Conservation (phyloP, 2,797 vertebrate genomes). For the Ctenopoma multispine region DNA sequence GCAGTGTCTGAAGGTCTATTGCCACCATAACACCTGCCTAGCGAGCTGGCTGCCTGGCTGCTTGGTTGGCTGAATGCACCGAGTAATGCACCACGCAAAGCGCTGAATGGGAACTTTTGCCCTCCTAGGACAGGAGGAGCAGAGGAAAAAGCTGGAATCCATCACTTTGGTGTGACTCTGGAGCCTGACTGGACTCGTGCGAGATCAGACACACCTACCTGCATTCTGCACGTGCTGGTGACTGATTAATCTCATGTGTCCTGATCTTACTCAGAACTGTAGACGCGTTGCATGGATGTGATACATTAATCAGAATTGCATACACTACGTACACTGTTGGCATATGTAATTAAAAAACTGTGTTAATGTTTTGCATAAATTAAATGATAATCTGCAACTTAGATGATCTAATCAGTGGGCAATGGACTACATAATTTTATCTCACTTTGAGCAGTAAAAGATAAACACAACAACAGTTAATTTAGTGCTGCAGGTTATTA, state of each 20-base stretch:
- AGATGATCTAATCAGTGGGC: not conserved
- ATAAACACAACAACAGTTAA: constrained; percentile 35
- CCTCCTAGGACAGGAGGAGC: not conserved
- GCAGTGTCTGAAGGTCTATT: constrained; percentile 47
- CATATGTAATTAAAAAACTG: not conserved
- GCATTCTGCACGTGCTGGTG: constrained; percentile 53
- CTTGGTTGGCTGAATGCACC: constrained; percentile 1
- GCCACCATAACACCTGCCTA: constrained; percentile 71
- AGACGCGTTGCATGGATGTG: constrained; percentile 42
- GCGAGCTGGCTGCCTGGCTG: constrained; percentile 55
- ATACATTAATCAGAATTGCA: constrained; percentile 42
- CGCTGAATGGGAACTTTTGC: constrained; percentile 26
- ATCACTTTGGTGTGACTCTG: constrained; percentile 79
- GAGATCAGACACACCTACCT: constrained; percentile 40
- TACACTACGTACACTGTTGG: not conserved
- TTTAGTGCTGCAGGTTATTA: constrained; percentile 38
- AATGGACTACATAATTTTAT: not conserved
- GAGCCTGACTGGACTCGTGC: constrained; percentile 51
- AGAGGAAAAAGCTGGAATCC: constrained; percentile 82
- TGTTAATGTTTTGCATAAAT: not conserved
- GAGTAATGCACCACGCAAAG: not conserved
- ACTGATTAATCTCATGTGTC: constrained; percentile 37
- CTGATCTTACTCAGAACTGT: constrained; percentile 55
- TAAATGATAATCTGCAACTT: not conserved
- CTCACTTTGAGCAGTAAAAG: not conserved